Conservation (phyloP, 2,113 vertebrate species). For the Microtus pennsylvanicus region DNA sequence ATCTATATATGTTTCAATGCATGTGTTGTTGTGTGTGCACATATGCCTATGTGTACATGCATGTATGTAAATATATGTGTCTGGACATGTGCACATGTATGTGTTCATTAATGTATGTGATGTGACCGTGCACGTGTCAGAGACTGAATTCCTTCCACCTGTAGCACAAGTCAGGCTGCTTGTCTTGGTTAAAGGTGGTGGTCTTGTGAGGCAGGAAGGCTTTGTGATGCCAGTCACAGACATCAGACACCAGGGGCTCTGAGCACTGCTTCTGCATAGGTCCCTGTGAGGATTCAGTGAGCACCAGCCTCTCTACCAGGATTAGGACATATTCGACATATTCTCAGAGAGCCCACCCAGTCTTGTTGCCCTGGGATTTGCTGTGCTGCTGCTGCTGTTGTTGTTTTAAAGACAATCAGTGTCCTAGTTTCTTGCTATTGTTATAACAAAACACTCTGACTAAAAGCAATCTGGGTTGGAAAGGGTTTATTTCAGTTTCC, state of each 20-base stretch:
- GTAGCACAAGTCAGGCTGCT: not conserved
- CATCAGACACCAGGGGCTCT: not conserved
- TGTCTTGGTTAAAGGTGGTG: not conserved
- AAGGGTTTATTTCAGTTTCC: not conserved
- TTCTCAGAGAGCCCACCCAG: not conserved
- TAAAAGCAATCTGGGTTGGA: not conserved
- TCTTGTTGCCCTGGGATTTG: not conserved
- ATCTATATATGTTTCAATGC: not conserved
- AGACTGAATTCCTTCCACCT: not conserved
- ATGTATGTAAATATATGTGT: too few relatives aligned
- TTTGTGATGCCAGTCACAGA: not conserved
- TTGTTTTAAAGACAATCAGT: too few relatives aligned
- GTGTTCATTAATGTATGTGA: not conserved
- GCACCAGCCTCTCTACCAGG: not conserved
- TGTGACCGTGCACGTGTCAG: not conserved
- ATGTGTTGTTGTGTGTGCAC: too few relatives aligned
- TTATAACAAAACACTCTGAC: not conserved
- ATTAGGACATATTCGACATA: fast-evolving
- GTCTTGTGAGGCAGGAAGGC: not conserved
- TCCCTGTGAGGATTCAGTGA: not conserved
- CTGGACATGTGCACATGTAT: not conserved
- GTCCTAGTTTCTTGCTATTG: not conserved
- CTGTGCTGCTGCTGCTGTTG: too few relatives aligned
- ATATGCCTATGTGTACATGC: too few relatives aligned
- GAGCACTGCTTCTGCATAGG: not conserved